Evolutionary conservation across 37 sponge, comb jelly and placozoan species (phyloP).

Genomic region (Oopsacas minuta): DNA sequence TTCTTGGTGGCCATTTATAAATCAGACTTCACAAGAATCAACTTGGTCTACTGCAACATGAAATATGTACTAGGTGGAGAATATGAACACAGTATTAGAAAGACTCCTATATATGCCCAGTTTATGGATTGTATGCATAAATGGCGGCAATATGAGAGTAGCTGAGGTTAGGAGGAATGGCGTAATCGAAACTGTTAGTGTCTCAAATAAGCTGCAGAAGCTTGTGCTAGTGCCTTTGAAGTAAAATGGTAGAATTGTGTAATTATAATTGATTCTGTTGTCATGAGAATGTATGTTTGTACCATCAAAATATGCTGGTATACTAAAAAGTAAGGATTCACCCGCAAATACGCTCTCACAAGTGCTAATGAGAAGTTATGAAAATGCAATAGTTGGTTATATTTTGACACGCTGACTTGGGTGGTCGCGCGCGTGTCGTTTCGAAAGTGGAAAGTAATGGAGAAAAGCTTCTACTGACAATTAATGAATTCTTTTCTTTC

Average conservation of each 20-base stretch:
- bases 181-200: slow-evolving; percentile 1
- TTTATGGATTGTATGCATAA: not conserved
- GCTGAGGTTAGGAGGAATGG: slow-evolving; percentile 5
- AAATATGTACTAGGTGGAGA: not conserved
- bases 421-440: not conserved
- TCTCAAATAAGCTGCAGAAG: not conserved
- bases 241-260: not conserved
- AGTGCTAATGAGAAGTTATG: not conserved
- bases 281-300: not conserved
- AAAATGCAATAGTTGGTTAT: not conserved
- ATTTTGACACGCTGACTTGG: not conserved
- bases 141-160: not conserved
- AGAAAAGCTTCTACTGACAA: too few species aligned
- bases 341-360: not conserved
- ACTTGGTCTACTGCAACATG: not conserved
- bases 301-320: not conserved
- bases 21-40: too few species aligned
- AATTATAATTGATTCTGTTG: not conserved
- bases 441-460: not conserved
- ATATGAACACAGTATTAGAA: not conserved
- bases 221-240: not conserved
- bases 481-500: too few species aligned
- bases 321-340: not conserved
- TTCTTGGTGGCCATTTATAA: not conserved
- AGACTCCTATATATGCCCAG: not conserved